Conservation (phyloP, 2,113 vertebrate species). For the Podocnemis expansa region DNA sequence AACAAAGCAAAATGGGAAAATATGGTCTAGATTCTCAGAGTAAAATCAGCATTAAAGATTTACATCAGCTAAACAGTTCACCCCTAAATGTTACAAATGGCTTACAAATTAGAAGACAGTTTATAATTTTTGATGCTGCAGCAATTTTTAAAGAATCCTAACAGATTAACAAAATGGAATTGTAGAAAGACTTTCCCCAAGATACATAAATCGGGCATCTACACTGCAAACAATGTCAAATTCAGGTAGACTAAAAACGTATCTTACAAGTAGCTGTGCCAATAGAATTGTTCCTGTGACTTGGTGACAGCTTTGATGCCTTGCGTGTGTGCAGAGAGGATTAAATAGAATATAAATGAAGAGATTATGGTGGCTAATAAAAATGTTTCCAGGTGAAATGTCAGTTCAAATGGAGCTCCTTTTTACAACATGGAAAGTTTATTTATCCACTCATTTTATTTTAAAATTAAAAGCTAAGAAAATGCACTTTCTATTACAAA, state of each 20-base stretch:
- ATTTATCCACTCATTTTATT: background rate
- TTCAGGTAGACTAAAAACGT: background rate
- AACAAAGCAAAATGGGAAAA: background rate
- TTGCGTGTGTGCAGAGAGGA: background rate
- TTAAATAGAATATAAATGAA: background rate
- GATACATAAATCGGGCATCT: background rate
- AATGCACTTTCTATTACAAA: no score
- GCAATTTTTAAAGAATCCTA: background rate
- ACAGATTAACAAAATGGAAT: background rate
- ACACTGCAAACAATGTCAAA: background rate
- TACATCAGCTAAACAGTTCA: accelerated
- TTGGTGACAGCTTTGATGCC: background rate
- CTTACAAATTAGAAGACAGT: background rate
- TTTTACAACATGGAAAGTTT: background rate
- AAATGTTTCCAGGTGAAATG: background rate
- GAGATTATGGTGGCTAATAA: background rate
- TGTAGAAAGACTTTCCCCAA: background rate
- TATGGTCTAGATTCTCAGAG: background rate
- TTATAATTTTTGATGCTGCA: background rate
- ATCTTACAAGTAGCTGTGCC: background rate
- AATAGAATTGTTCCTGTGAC: background rate
- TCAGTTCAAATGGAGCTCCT: background rate
- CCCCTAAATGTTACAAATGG: background rate
- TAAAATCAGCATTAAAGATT: background rate
- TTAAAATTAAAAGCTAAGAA: background rate